Conservation (phyloP, 2,113 vertebrate species). For the Alosa alosa region DNA sequence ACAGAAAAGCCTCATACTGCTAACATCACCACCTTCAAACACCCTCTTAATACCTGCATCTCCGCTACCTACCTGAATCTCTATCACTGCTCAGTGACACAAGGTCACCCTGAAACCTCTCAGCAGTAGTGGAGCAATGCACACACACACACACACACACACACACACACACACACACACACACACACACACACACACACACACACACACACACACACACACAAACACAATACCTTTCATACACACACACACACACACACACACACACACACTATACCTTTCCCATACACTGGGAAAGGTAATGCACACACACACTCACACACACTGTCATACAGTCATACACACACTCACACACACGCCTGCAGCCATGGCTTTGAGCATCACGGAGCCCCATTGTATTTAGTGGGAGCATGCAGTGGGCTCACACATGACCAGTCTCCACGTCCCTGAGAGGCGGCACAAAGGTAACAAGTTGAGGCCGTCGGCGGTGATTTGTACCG, state of each 20-base stretch:
- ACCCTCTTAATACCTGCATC: not conserved
- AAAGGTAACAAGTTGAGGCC: not conserved
- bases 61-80: not conserved
- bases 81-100: not conserved
- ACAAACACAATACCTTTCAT: not conserved
- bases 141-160: constrained; percentile 1
- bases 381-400: not conserved
- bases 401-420: not conserved
- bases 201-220: not conserved
- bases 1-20: not conserved
- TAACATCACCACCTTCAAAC: not conserved
- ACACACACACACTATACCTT: constrained; percentile 15
- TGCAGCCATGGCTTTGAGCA: not conserved
- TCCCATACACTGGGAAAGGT: not conserved
- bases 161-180: not conserved
- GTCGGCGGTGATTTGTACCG: not conserved
- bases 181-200: not conserved
- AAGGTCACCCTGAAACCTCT: not conserved
- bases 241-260: not conserved
- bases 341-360: constrained; percentile 34
- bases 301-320: constrained; percentile 19
- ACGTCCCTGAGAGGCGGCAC: not conserved
- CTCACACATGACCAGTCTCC: not conserved
- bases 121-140: not conserved
- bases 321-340: constrained; percentile 18